These are phyloP conservation scores for Megathymus violae DNA, from an alignment of 1,140 invertebrate species.

Conservation along the genomic window DNA sequence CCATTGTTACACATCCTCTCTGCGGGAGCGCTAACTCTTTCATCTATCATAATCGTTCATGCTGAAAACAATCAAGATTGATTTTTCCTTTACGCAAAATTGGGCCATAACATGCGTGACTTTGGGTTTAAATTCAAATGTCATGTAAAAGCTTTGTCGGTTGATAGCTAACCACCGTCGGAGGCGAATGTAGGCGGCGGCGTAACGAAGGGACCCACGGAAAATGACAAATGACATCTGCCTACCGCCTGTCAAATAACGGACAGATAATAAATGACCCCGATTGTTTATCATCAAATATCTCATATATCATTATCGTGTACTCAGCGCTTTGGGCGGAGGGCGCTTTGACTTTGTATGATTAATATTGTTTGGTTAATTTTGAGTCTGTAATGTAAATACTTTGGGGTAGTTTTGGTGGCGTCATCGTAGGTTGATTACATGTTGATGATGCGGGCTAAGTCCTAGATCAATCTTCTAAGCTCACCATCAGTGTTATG, in stretches of 20 bases:
- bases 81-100: constrained; percentile 55
- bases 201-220: constrained; percentile 82
- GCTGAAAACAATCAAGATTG: constrained; percentile 84
- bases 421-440: constrained; percentile 66
- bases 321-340: constrained; percentile 67
- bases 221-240: constrained; percentile 85
- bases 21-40: constrained; percentile 82
- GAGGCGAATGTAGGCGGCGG: constrained; percentile 74
- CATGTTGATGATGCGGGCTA: constrained; percentile 33
- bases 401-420: constrained; percentile 67
- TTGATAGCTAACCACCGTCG: constrained; percentile 78
- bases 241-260: constrained; percentile 84
- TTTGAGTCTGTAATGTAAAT: constrained; percentile 75
- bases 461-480: constrained; percentile 17
- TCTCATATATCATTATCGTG: constrained; percentile 83
- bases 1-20: constrained; percentile 46
- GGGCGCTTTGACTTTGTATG: constrained; percentile 69
- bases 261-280: constrained; percentile 85
- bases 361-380: constrained; percentile 83
- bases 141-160: constrained; percentile 59
- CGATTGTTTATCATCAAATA: constrained; percentile 85
- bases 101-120: constrained; percentile 33
- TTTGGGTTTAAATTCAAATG: constrained; percentile 49
- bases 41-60: constrained; percentile 84
- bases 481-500: too few relatives aligned